A percentile compares a stretch with the other conserved stretches of the same genome.
Conservation (phyloP, 2,113 vertebrate species). For the Conger conger region DNA sequence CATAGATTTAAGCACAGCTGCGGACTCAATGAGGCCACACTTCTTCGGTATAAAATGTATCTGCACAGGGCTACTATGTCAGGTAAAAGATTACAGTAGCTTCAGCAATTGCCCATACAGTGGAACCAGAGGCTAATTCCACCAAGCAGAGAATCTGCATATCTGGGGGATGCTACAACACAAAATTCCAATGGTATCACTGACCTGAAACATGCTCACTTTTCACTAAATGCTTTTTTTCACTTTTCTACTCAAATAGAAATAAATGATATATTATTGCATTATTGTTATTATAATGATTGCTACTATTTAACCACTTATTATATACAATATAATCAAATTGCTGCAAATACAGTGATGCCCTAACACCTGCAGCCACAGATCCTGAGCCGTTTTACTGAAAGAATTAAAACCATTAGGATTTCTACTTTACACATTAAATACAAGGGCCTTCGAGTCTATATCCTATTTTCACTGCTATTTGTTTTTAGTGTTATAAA, state of each 20-base stretch:
- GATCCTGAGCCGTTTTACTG: not conserved
- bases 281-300: too few species aligned
- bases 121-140: not conserved
- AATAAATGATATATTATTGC: too few species aligned
- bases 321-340: not conserved
- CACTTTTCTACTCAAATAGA: too few species aligned
- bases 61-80: too few species aligned
- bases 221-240: not conserved
- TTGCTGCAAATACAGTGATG: not conserved
- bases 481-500: too few species aligned
- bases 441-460: not conserved
- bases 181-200: not conserved
- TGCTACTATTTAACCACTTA: too few species aligned
- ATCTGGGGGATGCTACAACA: not conserved
- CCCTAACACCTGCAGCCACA: not conserved
- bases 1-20: too few species aligned
- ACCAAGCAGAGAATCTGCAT: not conserved
- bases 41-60: too few species aligned
- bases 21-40: too few species aligned
- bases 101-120: too few species aligned
- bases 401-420: not conserved
- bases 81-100: too few species aligned
- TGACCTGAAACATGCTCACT: constrained; percentile 12
- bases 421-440: not conserved
- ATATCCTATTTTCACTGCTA: not conserved